Conservation (phyloP, 1,140 invertebrate species). For the Dinothrombium tinctorium region DNA sequence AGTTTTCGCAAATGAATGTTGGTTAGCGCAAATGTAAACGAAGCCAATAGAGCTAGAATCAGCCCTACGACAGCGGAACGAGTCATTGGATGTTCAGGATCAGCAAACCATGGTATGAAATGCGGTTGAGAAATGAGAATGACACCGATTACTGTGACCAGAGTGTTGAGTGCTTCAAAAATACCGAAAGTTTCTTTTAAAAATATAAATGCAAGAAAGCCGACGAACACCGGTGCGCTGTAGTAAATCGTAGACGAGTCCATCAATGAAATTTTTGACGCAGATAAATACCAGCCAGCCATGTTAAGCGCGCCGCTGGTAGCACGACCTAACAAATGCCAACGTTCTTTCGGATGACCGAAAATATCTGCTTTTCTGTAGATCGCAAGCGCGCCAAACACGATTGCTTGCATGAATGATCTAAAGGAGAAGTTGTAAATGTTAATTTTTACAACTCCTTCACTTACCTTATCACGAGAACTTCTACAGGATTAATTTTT, state of each 20-base stretch:
- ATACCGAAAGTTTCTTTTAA: conserved; percentile 28
- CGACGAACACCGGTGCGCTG: conserved; percentile 29
- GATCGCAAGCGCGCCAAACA: not conserved
- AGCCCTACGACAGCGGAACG: not conserved
- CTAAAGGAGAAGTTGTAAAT: not conserved
- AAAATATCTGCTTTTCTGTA: not conserved
- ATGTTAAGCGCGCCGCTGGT: not conserved
- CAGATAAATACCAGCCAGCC: not conserved
- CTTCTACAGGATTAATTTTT: no score
- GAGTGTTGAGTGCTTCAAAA: conserved; percentile 24
- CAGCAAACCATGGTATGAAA: conserved; percentile 1
- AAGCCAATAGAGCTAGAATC: not conserved
- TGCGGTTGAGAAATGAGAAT: conserved; percentile 21
- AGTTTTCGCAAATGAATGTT: conserved; percentile 30
- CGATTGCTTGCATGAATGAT: not conserved
- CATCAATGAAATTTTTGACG: not conserved
- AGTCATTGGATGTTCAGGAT: not conserved
- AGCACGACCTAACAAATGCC: not conserved
- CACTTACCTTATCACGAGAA: no score
- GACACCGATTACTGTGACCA: conserved; percentile 25
- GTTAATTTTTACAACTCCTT: no score
- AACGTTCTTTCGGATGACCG: not conserved
- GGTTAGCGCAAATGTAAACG: not conserved
- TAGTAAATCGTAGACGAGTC: conserved; percentile 33
- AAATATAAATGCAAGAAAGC: conserved; percentile 27